Conservation (phyloP, 2,113 vertebrate species). For the Lampris megalopsis region DNA sequence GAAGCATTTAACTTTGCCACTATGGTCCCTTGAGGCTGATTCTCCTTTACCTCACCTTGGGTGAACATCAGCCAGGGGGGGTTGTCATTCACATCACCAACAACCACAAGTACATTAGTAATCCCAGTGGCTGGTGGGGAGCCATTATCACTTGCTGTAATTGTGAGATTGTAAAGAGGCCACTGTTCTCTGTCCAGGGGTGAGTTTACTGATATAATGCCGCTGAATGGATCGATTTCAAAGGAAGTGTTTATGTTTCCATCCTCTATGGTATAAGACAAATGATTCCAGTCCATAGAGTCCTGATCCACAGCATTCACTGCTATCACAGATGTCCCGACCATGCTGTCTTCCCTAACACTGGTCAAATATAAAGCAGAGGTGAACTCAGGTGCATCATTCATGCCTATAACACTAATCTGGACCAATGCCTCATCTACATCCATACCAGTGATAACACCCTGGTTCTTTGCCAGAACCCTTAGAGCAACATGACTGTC, state of each 20-base stretch:
- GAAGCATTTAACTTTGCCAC: conserved; percentile 70
- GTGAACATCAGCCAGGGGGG: conserved; percentile 68
- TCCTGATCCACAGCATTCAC: conserved; percentile 78
- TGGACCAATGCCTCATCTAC: conserved; percentile 77
- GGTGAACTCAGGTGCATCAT: conserved; percentile 76
- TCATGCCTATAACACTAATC: conserved; percentile 76
- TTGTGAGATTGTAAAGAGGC: conserved; percentile 79
- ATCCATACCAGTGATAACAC: conserved; percentile 75
- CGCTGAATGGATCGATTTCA: conserved; percentile 69
- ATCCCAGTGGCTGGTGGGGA: conserved; percentile 77
- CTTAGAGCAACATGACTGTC: conserved; percentile 65
- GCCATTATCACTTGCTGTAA: conserved; percentile 77
- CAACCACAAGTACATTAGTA: conserved; percentile 64
- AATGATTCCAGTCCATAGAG: conserved; percentile 73
- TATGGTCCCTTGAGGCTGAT: conserved; percentile 80
- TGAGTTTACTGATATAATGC: conserved; percentile 72
- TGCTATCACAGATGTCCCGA: conserved; percentile 68
- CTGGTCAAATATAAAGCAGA: conserved; percentile 57
- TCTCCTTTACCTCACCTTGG: conserved; percentile 75
- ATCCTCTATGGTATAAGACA: conserved; percentile 72
- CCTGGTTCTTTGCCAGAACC: conserved; percentile 80
- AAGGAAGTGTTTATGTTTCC: conserved; percentile 80
- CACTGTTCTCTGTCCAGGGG: conserved; percentile 79
- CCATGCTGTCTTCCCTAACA: conserved; percentile 69
- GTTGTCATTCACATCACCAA: conserved; percentile 82